phyloP scores from a whole-genome alignment of 2,888 invertebrate genomes.

The Xylophagus ater region DNA sequence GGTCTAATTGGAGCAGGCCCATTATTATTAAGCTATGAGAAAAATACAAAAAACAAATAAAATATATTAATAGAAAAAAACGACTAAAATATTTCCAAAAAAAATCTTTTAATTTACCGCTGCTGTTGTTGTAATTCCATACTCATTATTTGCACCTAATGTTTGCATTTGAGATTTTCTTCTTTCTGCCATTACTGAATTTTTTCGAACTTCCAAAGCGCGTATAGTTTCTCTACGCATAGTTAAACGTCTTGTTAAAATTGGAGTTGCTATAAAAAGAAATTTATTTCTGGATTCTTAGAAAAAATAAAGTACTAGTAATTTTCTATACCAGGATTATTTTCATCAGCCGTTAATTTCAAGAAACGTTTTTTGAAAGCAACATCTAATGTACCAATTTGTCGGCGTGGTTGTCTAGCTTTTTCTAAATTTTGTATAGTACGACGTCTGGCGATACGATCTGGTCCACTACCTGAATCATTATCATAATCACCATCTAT shows the following conservation, averaged over 20 bases:
- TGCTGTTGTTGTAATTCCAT: constrained; percentile 53
- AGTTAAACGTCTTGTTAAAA: constrained; percentile 72
- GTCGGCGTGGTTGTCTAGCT: constrained; percentile 75
- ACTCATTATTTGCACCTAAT: constrained; percentile 74
- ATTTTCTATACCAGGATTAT: constrained; percentile 43
- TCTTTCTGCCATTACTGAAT: constrained; percentile 78
- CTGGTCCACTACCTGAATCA: constrained; percentile 77
- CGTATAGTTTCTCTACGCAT: constrained; percentile 76
- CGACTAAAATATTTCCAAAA: neutral
- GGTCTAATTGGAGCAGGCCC: constrained; percentile 49
- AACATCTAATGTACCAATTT: constrained; percentile 89
- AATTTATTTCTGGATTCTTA: too few species aligned
- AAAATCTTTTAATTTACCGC: constrained; percentile 23
- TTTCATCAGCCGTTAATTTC: constrained; percentile 69
- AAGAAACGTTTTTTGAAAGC: constrained; percentile 92
- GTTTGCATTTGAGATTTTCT: constrained; percentile 87
- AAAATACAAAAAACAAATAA: neutral
- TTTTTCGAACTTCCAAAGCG: constrained; percentile 76
- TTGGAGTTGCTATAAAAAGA: constrained; percentile 53
- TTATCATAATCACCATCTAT: constrained; percentile 83
- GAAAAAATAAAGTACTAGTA: constrained; percentile 16
- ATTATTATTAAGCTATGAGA: constrained; percentile 48
- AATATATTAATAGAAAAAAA: too few species aligned
- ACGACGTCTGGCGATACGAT: constrained; percentile 72
- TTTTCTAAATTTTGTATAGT: constrained; percentile 90